Evolutionary conservation across 2,113 vertebrate genomes (phyloP).

Genomic region (Nyctibius bracteatus): DNA sequence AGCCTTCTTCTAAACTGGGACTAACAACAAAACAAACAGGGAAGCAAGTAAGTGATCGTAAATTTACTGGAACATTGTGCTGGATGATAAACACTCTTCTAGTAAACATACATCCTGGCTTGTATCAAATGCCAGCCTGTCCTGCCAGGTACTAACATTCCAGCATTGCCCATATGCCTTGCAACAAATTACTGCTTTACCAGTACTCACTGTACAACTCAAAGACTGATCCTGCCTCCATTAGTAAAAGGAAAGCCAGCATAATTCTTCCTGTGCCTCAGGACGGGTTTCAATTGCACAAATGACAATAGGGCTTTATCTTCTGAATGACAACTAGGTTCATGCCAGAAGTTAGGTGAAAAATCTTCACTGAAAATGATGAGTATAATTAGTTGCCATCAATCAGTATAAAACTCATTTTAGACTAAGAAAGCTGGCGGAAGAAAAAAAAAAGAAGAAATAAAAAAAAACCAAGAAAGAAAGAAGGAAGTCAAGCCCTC

Average conservation of each 20-base stretch:
- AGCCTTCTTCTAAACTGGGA: neutral
- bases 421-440: neutral
- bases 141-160: neutral
- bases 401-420: neutral
- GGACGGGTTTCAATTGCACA: neutral
- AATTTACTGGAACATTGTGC: neutral
- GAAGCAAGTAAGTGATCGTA: fast-evolving
- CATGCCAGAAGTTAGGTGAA: neutral
- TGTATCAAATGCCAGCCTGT: neutral
- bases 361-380: neutral
- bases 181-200: neutral
- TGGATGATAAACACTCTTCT: neutral
- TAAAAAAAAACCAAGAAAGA: neutral
- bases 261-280: neutral
- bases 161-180: neutral
- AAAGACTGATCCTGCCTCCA: neutral
- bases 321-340: neutral
- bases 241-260: neutral
- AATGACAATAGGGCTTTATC: neutral
- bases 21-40: neutral
- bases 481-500: neutral
- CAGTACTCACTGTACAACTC: neutral
- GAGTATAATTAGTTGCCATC: neutral
- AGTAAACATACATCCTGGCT: neutral
- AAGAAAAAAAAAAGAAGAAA: neutral